These are phyloP conservation scores for Stomorhina lunata DNA, from an alignment of 2,888 invertebrate species.

Conservation along the genomic window DNA sequence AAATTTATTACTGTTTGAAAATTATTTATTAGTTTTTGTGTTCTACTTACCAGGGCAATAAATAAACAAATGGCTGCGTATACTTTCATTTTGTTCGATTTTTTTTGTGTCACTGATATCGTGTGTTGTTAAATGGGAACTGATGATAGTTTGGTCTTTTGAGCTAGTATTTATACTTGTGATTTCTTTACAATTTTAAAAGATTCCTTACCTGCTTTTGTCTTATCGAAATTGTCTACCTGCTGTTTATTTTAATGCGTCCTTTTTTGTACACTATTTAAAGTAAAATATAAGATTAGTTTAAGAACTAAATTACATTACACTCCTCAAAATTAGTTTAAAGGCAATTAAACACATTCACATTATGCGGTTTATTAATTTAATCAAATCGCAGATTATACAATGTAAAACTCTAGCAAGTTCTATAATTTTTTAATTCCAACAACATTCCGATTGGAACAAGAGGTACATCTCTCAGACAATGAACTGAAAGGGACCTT, in stretches of 20 bases:
- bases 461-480: too few species aligned
- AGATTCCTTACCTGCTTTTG: slow-evolving; percentile 15
- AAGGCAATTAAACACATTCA: background rate
- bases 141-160: background rate
- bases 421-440: too few species aligned
- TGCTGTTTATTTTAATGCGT: background rate
- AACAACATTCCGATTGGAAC: too few species aligned
- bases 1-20: too few species aligned
- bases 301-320: background rate
- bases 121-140: slow-evolving; percentile 20
- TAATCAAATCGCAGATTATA: too few species aligned
- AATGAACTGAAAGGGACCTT: too few species aligned
- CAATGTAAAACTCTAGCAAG: too few species aligned
- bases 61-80: slow-evolving; percentile 69
- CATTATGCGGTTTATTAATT: background rate
- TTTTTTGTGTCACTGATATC: background rate
- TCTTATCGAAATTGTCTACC: background rate
- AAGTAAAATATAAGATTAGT: background rate
- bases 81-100: slow-evolving; percentile 68
- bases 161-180: slow-evolving; percentile 36
- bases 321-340: background rate
- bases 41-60: slow-evolving; percentile 70
- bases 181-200: background rate
- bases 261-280: background rate
- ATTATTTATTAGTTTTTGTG: background rate